phyloP scores from a whole-genome alignment of 2,888 invertebrate species.

The Drymonia ruficornis region DNA sequence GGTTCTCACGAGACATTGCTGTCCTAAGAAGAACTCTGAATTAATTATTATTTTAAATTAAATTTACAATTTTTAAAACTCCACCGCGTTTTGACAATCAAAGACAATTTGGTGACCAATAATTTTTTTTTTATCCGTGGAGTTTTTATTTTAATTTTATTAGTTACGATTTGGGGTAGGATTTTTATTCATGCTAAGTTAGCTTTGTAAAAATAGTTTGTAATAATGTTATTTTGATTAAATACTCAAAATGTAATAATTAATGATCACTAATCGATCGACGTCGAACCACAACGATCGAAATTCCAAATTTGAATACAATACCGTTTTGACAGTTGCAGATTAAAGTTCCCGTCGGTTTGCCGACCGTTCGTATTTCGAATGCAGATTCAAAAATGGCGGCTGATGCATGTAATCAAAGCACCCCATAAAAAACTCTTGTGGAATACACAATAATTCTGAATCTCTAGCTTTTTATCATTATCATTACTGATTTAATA shows the following conservation, averaged over 20 bases:
- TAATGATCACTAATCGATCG: no score
- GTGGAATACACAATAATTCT: constrained; percentile 43
- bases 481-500: no score
- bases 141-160: no score
- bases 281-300: no score
- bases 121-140: background rate
- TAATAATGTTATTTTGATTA: no score
- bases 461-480: no score
- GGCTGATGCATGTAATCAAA: constrained; percentile 41
- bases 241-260: no score
- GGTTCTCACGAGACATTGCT: background rate
- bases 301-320: constrained; percentile 22
- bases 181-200: no score
- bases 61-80: no score
- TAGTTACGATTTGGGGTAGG: no score
- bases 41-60: no score
- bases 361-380: constrained; percentile 55
- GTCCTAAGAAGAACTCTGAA: background rate
- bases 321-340: constrained; percentile 13
- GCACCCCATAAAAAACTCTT: constrained; percentile 58
- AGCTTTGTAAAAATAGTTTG: no score
- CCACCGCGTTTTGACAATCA: background rate
- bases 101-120: background rate
- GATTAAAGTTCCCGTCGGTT: constrained; percentile 35
- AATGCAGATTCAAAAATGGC: constrained; percentile 52